Conservation (phyloP, 30 jellyfish, hydroid and myxozoan species). For the Aurelia sp. region DNA sequence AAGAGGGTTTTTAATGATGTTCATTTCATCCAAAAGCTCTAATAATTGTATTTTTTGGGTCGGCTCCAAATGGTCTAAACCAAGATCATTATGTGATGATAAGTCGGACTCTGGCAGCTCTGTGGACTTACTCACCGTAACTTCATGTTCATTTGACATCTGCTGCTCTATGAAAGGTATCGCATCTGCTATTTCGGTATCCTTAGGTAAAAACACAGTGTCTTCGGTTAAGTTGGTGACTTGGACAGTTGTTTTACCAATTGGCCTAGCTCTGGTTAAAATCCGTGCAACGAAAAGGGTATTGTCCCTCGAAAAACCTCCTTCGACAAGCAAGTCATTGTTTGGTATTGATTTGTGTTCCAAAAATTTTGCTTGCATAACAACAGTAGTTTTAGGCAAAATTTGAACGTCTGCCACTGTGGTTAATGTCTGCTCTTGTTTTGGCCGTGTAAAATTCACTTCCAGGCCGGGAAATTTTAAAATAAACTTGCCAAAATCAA, state of each 20-base stretch:
- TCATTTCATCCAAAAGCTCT: constrained; percentile 1
- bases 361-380: constrained; percentile 2
- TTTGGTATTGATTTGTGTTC: neutral
- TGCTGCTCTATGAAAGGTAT: constrained; percentile 8
- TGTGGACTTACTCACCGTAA: too few species aligned
- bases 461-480: neutral
- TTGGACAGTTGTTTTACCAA: neutral
- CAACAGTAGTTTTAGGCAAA: constrained; percentile 8
- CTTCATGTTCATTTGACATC: neutral
- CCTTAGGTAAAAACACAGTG: constrained; percentile 14
- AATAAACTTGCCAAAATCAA: too few species aligned
- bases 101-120: neutral
- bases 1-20: neutral
- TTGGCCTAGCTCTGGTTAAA: constrained; percentile 30
- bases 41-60: neutral
- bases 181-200: constrained; percentile 19
- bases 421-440: neutral
- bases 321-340: constrained; percentile 14
- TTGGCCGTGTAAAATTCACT: constrained; percentile 1
- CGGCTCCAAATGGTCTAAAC: constrained; percentile 7
- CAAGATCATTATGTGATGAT: constrained; percentile 14
- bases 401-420: constrained; percentile 27
- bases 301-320: constrained; percentile 29
- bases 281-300: constrained; percentile 10
- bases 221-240: constrained; percentile 18